Conservation (phyloP, 2,888 invertebrate species). For the Macropis europaea region DNA sequence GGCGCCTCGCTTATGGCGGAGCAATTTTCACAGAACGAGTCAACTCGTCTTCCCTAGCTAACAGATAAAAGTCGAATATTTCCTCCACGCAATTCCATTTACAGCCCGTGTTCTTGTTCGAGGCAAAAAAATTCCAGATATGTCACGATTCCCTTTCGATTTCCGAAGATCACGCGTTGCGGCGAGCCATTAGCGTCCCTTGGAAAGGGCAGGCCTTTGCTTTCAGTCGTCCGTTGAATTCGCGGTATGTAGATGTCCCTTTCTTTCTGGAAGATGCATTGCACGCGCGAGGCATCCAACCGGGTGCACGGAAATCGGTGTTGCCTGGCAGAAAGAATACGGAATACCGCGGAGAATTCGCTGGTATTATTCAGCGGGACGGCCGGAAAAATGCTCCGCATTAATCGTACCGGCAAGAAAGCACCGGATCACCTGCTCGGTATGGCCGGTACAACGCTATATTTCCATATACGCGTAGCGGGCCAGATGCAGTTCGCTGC, state of each 20-base stretch:
- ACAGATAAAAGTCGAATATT: too few relatives aligned
- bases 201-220: background rate
- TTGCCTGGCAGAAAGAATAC: conserved; percentile 41
- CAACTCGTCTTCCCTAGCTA: background rate
- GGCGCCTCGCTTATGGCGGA: too few relatives aligned
- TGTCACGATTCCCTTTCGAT: background rate
- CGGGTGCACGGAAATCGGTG: conserved; percentile 42
- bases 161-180: conserved; percentile 2
- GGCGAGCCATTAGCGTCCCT: conserved; percentile 5
- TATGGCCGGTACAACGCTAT: conserved; percentile 33
- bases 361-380: conserved; percentile 47
- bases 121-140: background rate
- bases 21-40: too few relatives aligned
- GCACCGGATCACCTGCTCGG: conserved; percentile 56
- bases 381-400: conserved; percentile 43
- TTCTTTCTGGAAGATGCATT: conserved; percentile 52
- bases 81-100: too few relatives aligned
- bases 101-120: too few relatives aligned
- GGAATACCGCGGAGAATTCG: conserved; percentile 49
- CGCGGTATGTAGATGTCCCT: conserved; percentile 55
- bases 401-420: conserved; percentile 46
- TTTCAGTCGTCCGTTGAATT: conserved; percentile 34
- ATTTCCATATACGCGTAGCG: conserved; percentile 50
- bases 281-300: conserved; percentile 39
- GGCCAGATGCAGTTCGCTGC: conserved; percentile 39